These are phyloP conservation scores for Napeogenes sylphis DNA, from an alignment of 2,888 invertebrate genomes.

Conservation along the genomic window DNA sequence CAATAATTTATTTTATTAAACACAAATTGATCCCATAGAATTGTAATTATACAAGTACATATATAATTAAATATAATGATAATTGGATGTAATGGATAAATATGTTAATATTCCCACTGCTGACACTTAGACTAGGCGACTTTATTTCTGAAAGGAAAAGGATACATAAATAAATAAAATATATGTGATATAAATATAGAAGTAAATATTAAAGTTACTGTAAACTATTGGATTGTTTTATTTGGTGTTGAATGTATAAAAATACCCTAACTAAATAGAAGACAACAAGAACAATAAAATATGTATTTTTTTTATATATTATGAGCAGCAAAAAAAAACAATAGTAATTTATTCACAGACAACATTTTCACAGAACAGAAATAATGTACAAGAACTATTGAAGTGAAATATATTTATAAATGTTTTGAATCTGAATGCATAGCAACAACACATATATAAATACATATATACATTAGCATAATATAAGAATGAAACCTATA, in stretches of 20 bases:
- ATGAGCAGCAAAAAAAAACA: too few species aligned
- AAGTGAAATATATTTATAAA: too few species aligned
- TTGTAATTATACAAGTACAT: neutral
- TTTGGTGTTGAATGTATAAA: neutral
- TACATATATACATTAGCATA: neutral
- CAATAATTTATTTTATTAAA: too few species aligned
- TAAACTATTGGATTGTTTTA: neutral
- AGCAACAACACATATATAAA: too few species aligned
- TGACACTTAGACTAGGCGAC: conserved; percentile 18
- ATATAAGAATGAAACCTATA: neutral
- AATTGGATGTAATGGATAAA: neutral
- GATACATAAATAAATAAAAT: conserved; percentile 13
- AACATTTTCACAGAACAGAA: too few species aligned
- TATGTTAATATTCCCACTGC: conserved; percentile 5
- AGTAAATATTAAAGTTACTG: neutral
- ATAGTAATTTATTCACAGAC: too few species aligned
- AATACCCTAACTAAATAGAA: neutral
- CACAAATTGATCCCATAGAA: neutral
- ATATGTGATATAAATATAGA: neutral
- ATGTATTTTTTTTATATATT: too few species aligned
- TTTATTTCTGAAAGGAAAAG: conserved; percentile 26
- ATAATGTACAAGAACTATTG: too few species aligned
- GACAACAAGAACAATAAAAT: too few species aligned
- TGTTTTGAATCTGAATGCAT: too few species aligned
- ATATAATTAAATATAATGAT: neutral